Conservation (phyloP, 2,797 vertebrate genomes). For the Acanthiza pusilla region DNA sequence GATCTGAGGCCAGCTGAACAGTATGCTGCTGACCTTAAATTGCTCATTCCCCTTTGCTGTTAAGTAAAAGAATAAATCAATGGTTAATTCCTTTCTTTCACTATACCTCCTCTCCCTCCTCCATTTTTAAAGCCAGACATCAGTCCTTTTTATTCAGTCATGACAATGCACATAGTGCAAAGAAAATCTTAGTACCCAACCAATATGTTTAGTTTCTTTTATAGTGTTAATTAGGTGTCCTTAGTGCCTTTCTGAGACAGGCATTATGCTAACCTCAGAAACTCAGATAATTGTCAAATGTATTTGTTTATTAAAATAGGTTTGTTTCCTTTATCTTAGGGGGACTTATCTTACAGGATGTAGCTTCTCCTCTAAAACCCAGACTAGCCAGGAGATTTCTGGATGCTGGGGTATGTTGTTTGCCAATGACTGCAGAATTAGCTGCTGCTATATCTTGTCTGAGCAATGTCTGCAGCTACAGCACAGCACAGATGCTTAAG, state of each 20-base stretch:
- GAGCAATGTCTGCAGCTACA: background rate
- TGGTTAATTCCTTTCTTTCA: constrained; percentile 35
- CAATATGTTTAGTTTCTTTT: background rate
- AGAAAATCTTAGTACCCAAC: background rate
- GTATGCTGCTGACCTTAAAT: constrained; percentile 56
- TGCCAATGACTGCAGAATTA: background rate
- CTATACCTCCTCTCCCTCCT: background rate
- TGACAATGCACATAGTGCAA: background rate
- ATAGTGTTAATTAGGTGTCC: constrained; percentile 8
- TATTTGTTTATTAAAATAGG: background rate
- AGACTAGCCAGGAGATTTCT: background rate
- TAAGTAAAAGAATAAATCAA: constrained; percentile 63
- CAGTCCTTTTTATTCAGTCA: constrained; percentile 34
- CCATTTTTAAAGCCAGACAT: constrained; percentile 38
- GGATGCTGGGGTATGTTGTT: rapidly evolving
- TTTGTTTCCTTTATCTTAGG: background rate
- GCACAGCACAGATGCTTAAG: background rate
- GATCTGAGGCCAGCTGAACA: constrained; percentile 35
- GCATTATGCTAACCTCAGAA: background rate
- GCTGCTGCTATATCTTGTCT: background rate
- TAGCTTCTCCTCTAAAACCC: background rate
- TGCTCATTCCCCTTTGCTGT: constrained; percentile 50
- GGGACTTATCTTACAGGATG: background rate
- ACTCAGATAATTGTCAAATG: background rate
- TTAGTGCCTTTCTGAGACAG: background rate